Evolutionary conservation across 2,888 invertebrate species (phyloP).

Genomic region (Drosophila anceps): DNA sequence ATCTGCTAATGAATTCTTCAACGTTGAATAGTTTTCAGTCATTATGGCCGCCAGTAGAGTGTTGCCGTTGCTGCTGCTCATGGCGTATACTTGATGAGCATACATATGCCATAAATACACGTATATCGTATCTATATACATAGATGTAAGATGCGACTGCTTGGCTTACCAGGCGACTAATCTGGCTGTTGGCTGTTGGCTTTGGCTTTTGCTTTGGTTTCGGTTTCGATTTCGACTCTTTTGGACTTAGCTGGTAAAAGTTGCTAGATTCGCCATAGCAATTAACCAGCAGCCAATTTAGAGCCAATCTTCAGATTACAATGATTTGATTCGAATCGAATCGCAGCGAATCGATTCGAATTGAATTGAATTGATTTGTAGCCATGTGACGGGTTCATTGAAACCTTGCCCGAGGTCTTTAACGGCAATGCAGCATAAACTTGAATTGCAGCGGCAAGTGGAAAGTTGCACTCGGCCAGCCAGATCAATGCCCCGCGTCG

Average conservation of each 20-base stretch:
- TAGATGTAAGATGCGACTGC: constrained; percentile 38
- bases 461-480: constrained; percentile 56
- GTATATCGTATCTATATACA: constrained; percentile 6
- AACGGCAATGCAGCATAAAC: constrained; percentile 61
- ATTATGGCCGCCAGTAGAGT: constrained; percentile 70
- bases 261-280: constrained; percentile 80
- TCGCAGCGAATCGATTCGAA: constrained; percentile 20
- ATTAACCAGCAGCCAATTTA: constrained; percentile 64
- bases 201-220: constrained; percentile 11
- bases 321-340: constrained; percentile 37
- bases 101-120: constrained; percentile 29
- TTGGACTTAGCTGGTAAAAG: constrained; percentile 71
- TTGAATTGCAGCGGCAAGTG: constrained; percentile 70
- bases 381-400: constrained; percentile 67
- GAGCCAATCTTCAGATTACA: constrained; percentile 34
- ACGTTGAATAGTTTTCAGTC: constrained; percentile 84
- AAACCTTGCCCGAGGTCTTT: constrained; percentile 72
- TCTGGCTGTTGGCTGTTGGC: constrained; percentile 14
- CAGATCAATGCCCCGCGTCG: constrained; percentile 61
- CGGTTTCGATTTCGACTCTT: constrained; percentile 46
- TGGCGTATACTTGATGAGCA: constrained; percentile 60
- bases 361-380: not conserved
- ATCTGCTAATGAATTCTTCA: constrained; percentile 84
- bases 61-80: constrained; percentile 50
- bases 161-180: constrained; percentile 36